Conservation (phyloP, 2,888 invertebrate species). For the Apantesis nais region DNA sequence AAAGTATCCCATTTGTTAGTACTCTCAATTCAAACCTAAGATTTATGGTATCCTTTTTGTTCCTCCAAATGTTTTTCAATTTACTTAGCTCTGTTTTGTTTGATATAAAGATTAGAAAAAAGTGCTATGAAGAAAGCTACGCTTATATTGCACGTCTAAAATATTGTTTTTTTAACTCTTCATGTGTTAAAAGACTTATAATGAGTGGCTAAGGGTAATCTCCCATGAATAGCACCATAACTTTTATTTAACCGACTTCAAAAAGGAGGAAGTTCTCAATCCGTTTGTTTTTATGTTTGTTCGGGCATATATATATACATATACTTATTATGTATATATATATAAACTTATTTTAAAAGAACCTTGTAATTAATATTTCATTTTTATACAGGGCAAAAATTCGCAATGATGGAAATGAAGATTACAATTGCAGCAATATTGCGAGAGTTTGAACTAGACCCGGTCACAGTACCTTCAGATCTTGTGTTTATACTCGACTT, state of each 20-base stretch:
- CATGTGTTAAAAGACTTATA: no score
- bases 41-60: not conserved
- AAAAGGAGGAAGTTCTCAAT: no score
- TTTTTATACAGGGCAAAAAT: constrained; percentile 17
- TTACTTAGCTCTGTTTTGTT: not conserved
- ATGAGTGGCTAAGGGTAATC: no score
- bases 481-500: constrained; percentile 7
- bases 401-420: constrained; percentile 21
- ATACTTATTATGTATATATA: no score
- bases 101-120: not conserved
- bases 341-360: no score
- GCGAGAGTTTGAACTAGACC: constrained; percentile 15
- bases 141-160: no score
- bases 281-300: no score
- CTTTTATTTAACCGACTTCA: no score
- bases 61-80: not conserved
- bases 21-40: not conserved
- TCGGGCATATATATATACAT: not conserved
- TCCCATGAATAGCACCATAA: no score
- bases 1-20: not conserved
- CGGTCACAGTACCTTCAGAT: constrained; percentile 6
- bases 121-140: no score
- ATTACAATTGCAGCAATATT: constrained; percentile 11
- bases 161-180: no score
- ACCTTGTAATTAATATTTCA: not conserved